These are phyloP conservation scores for Pheucticus melanocephalus DNA, from an alignment of 2,113 vertebrate genomes.

Conservation along the genomic window DNA sequence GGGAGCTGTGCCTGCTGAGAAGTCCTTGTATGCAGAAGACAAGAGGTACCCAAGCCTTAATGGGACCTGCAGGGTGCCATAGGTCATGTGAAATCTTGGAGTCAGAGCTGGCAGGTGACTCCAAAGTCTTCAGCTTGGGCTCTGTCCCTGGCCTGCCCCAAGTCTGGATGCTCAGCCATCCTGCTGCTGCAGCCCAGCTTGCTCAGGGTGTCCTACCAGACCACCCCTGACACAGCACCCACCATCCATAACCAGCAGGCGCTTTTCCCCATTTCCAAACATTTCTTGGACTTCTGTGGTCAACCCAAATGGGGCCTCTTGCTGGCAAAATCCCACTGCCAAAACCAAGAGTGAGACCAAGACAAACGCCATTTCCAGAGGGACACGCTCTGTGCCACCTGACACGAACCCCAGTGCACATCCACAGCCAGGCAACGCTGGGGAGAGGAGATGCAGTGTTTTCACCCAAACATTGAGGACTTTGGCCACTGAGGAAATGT, in stretches of 20 bases:
- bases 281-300: not conserved
- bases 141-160: not conserved
- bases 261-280: not conserved
- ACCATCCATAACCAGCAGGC: accelerated
- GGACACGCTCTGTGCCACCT: accelerated
- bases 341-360: not conserved
- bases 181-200: not conserved
- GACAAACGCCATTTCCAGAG: not conserved
- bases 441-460: not conserved
- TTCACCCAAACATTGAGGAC: conserved; percentile 25
- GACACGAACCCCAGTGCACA: accelerated
- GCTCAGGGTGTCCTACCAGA: not conserved
- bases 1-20: not conserved
- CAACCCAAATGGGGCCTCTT: not conserved
- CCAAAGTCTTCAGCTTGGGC: not conserved
- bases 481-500: conserved; percentile 46
- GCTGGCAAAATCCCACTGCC: not conserved
- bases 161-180: not conserved
- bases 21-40: not conserved
- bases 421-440: not conserved
- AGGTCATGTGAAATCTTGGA: not conserved
- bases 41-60: not conserved
- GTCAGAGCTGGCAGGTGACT: not conserved
- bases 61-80: not conserved
- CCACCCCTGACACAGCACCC: not conserved